phyloP scores from a whole-genome alignment of 2,113 vertebrate species.

The Morone chrysops region DNA sequence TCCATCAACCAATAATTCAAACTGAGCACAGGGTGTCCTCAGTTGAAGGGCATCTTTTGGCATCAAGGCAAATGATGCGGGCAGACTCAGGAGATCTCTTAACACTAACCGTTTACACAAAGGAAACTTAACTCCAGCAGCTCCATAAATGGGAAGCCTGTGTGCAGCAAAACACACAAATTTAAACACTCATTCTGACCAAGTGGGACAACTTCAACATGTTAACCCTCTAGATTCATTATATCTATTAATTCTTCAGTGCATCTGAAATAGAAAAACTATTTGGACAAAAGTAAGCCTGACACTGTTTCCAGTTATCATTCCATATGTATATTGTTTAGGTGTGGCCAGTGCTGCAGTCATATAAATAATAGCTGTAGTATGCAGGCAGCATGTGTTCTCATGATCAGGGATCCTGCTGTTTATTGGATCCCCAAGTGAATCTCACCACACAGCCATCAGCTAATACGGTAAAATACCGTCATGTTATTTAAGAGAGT shows the following conservation, averaged over 20 bases:
- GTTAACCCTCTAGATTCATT: background rate
- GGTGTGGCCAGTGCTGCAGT: background rate
- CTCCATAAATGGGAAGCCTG: constrained; percentile 34
- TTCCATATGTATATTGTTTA: background rate
- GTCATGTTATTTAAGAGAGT: too few species aligned
- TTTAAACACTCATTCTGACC: background rate
- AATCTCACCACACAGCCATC: constrained; percentile 13
- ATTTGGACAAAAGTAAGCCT: background rate
- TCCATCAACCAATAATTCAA: constrained; percentile 16
- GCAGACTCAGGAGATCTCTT: constrained; percentile 10
- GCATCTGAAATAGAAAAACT: background rate
- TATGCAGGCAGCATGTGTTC: background rate
- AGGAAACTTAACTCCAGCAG: constrained; percentile 12
- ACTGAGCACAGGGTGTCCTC: constrained; percentile 28
- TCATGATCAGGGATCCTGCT: constrained; percentile 8
- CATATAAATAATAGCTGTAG: background rate
- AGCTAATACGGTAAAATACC: constrained; percentile 19
- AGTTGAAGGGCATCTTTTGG: constrained; percentile 34
- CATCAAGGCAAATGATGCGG: constrained; percentile 27
- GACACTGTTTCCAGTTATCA: background rate
- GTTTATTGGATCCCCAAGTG: constrained; percentile 16
- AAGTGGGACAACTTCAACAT: background rate
- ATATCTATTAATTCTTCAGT: background rate
- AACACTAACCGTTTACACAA: constrained; percentile 41
- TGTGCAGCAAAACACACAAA: background rate